Evolutionary conservation across 1,140 invertebrate genomes (phyloP).

Genomic region (Hycleus phaleratus): DNA sequence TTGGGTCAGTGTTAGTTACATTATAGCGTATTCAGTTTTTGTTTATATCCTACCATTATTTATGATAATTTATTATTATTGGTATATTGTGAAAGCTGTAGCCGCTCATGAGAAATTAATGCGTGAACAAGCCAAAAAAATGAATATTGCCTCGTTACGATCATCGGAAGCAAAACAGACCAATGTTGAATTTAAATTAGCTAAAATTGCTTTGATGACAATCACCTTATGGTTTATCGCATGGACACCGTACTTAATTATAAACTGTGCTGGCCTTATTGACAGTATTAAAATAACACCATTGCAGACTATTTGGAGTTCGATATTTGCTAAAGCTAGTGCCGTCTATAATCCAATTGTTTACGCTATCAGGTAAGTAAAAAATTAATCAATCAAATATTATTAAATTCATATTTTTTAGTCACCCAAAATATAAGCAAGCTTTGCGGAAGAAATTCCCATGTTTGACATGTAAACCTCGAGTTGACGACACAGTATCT

Average conservation of each 20-base stretch:
- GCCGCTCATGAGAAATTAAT: conserved; percentile 71
- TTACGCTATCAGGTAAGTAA: conserved; percentile 63
- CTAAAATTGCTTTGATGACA: conserved; percentile 74
- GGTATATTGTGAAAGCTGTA: conserved; percentile 70
- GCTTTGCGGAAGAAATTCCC: conserved; percentile 65
- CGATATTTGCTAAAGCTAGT: conserved; percentile 69
- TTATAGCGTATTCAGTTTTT: conserved; percentile 59
- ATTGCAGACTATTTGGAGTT: conserved; percentile 67
- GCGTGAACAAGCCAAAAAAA: conserved; percentile 76
- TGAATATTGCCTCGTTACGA: conserved; percentile 71
- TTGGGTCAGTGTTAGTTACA: conserved; percentile 57
- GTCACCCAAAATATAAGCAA: conserved; percentile 67
- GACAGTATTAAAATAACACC: conserved; percentile 58
- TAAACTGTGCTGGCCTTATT: conserved; percentile 70
- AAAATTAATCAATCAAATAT: too few relatives aligned
- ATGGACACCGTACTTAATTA: conserved; percentile 74
- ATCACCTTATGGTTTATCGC: conserved; percentile 76
- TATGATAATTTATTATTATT: conserved; percentile 69
- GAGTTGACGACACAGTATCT: conserved; percentile 45
- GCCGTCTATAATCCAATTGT: conserved; percentile 77
- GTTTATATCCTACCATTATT: conserved; percentile 64
- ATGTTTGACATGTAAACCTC: conserved; percentile 50
- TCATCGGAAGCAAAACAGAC: conserved; percentile 56
- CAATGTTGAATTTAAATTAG: conserved; percentile 66
- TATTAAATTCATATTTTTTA: conserved; percentile 33